Percentiles rank a stretch among this genome's conserved stretches.
These are phyloP conservation scores for Acanthisitta chloris DNA, from an alignment of 2,113 vertebrate species.

Conservation along the genomic window DNA sequence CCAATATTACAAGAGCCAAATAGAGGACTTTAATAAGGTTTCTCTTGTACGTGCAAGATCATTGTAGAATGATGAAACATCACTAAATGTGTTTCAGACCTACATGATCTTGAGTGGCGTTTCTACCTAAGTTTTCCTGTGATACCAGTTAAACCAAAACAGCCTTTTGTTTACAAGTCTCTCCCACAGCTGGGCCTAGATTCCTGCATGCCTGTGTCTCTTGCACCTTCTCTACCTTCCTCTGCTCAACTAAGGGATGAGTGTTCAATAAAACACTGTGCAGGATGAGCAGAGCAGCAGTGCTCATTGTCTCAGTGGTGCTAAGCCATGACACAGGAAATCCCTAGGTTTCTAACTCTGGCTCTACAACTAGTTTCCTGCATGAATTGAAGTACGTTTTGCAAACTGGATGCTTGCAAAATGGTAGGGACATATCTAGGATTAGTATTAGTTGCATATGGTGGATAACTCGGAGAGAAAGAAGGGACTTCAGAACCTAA, in stretches of 20 bases:
- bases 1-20: neutral
- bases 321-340: neutral
- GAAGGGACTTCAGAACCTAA: neutral
- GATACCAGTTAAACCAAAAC: neutral
- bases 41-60: neutral
- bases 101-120: fast-evolving
- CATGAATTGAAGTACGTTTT: neutral
- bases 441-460: neutral
- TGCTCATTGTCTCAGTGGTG: neutral
- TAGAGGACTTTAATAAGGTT: neutral
- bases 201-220: neutral
- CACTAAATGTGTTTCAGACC: neutral
- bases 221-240: neutral
- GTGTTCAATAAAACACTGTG: neutral
- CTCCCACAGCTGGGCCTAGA: neutral
- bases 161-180: neutral
- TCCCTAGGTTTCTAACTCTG: neutral
- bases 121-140: neutral
- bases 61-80: neutral
- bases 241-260: neutral
- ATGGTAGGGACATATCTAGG: neutral
- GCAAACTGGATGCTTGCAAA: neutral
- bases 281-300: neutral
- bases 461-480: neutral
- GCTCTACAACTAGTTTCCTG: neutral